Conservation (phyloP, 2,113 vertebrate genomes). For the Puffinus mauretanicus region DNA sequence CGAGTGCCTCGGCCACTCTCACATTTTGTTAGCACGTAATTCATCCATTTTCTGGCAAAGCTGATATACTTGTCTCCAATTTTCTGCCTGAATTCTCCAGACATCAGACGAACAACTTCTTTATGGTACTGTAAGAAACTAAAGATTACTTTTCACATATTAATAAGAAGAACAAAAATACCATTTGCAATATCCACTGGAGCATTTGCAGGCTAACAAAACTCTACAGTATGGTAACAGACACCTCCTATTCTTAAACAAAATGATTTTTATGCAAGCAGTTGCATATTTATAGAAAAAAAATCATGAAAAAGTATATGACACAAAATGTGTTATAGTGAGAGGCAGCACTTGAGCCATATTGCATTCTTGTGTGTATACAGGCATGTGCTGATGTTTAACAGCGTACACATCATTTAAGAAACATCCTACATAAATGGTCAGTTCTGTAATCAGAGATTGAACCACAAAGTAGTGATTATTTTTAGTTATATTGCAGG, state of each 20-base stretch:
- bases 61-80: conserved; percentile 95
- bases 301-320: neutral
- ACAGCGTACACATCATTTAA: neutral
- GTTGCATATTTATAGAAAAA: neutral
- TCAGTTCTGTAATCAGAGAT: neutral
- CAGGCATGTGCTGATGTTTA: neutral
- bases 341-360: neutral
- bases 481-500: neutral
- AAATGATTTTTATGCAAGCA: neutral
- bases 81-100: conserved; percentile 93
- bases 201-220: neutral
- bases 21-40: conserved; percentile 95
- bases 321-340: neutral
- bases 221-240: neutral
- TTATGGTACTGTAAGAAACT: conserved; percentile 89
- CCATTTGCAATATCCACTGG: neutral
- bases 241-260: neutral
- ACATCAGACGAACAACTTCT: conserved; percentile 98
- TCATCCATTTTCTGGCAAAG: conserved; percentile 99
- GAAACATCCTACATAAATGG: neutral
- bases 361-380: neutral
- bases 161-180: neutral
- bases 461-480: neutral
- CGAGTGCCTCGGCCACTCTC: conserved; percentile 96
- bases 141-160: conserved; percentile 31